Evolutionary conservation across 2,113 vertebrate species (phyloP), one percentile per base, ranked within the genome.

Genomic region (Oncorhynchus tshawytscha): DNA sequence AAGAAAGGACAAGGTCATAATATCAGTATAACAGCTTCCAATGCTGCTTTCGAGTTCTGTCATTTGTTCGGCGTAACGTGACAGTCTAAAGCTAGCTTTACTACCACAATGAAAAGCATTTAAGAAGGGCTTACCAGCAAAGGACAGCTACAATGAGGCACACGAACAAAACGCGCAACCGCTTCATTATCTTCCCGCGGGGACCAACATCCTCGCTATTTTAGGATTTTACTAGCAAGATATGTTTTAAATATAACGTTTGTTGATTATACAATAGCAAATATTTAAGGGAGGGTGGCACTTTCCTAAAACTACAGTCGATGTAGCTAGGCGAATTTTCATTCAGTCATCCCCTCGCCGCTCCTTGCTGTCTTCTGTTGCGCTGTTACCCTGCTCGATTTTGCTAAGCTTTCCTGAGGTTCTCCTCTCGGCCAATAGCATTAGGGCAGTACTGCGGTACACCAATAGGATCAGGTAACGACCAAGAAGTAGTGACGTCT

Each of bases 121-220:
- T 8, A 22, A 12, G 20, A 24, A 20, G 20, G 12, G 7, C 94
- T 94, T 87, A 94, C 94, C 94, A 91, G 92, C 88, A 94, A 88
- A 93, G 90, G 88, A 87, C 8, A 45, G 9, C 39, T 45, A 45
- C 39, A 45, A 87, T 87, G 89, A 93, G 91, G 92, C 90, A 93
- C 92, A 93, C 87, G 90, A 91, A 90, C 90, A 92, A 83, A 88
- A 90, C 92, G 81, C 94, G 90, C 92, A 91, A 89, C 89, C 91
- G 93, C 92, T 94, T 94, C 94, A 94, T 94, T 91, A 94, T 94
- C 94, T 94, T 92, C 93, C 93, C 86, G 90, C 94, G 89, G 94
- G 93, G 92, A 94, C 91, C 91, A 92, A 92, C 94, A 94, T 94
- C 93, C 93, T 94, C 94, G 92, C 94, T 92, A 82, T 90, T 88